Conservation (phyloP, 1,140 invertebrate species). For the Bombus haemorrhoidalis region DNA sequence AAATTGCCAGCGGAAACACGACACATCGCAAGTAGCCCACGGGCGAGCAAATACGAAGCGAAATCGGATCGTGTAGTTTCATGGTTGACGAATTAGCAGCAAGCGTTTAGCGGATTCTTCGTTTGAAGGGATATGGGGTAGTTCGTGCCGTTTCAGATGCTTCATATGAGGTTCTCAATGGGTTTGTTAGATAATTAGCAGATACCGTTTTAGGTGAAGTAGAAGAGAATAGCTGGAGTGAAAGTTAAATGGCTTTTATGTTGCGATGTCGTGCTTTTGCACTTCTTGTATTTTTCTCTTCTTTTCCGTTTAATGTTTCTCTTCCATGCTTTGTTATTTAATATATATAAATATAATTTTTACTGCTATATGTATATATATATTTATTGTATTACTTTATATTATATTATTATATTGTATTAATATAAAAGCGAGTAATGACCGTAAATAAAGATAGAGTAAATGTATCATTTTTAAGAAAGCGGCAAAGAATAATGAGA, state of each 20-base stretch:
- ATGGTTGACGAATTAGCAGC: background rate
- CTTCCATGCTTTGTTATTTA: no score
- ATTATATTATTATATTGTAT: no score
- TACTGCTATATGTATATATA: no score
- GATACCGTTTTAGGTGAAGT: background rate
- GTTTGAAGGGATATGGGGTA: background rate
- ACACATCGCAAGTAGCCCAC: conserved; percentile 11
- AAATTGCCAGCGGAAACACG: background rate
- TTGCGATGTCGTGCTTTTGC: background rate
- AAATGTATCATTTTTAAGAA: no score
- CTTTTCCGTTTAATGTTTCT: no score
- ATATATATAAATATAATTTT: no score
- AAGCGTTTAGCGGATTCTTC: background rate
- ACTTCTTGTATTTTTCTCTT: background rate
- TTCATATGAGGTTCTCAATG: background rate
- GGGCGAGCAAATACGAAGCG: background rate
- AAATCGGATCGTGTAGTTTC: conserved; percentile 22
- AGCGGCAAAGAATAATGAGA: no score
- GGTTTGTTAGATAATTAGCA: background rate
- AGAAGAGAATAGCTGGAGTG: background rate
- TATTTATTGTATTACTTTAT: no score
- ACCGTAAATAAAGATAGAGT: no score
- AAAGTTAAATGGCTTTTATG: background rate
- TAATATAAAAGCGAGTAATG: no score
- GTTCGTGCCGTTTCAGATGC: background rate